phyloP scores from a whole-genome alignment of 2,888 invertebrate species.

The Acleris sparsana region DNA sequence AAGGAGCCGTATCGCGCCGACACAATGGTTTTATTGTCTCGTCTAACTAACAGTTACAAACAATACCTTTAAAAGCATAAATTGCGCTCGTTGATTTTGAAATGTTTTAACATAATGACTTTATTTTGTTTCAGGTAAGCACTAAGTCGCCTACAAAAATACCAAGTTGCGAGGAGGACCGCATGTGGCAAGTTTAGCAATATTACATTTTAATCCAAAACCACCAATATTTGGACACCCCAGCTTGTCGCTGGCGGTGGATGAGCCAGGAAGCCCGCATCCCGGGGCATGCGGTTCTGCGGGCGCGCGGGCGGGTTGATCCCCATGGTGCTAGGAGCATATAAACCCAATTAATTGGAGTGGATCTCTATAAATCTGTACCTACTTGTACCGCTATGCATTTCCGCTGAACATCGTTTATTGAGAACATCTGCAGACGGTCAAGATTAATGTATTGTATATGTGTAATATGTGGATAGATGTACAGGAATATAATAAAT shows the following conservation, averaged over 20 bases:
- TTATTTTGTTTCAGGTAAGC: conserved; percentile 63
- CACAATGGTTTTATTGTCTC: conserved; percentile 38
- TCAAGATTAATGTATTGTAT: too few relatives aligned
- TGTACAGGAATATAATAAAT: too few relatives aligned
- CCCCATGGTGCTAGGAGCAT: conserved; percentile 26
- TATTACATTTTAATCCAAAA: conserved; percentile 22
- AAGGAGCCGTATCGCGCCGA: conserved; percentile 59
- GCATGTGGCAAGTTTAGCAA: background rate
- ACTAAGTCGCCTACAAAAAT: background rate
- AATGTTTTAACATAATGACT: conserved; percentile 29
- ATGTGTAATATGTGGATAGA: too few relatives aligned
- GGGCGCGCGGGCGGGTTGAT: conserved; percentile 10
- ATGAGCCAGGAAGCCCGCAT: conserved; percentile 42
- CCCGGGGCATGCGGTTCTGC: conserved; percentile 31
- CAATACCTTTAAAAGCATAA: conserved; percentile 1
- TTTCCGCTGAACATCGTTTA: background rate
- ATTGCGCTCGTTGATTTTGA: conserved; percentile 30
- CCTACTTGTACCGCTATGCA: conserved; percentile 3
- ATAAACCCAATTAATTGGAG: conserved; percentile 24
- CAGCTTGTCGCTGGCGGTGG: too few relatives aligned
- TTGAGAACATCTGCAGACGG: background rate
- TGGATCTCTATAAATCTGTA: conserved; percentile 16
- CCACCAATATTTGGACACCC: background rate
- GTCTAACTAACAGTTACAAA: conserved; percentile 19
- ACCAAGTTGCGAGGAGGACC: background rate